phyloP scores from a whole-genome alignment of 2,797 vertebrate species.

The Rhynchotus rufescens region DNA sequence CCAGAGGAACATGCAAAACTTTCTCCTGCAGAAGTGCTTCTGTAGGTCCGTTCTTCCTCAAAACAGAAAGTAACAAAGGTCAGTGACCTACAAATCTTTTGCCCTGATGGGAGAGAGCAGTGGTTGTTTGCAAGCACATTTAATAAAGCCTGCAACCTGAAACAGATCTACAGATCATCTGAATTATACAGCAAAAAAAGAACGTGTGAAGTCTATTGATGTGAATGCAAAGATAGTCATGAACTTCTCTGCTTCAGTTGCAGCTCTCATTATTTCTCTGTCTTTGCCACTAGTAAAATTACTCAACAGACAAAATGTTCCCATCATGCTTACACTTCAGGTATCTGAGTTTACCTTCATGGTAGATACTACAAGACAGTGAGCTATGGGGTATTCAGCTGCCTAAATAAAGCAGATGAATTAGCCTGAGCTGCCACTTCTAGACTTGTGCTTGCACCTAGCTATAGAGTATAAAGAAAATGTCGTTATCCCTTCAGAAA shows the following conservation, averaged over 20 bases:
- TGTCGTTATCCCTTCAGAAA: background rate
- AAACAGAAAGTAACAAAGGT: background rate
- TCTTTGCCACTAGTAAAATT: background rate
- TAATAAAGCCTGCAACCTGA: background rate
- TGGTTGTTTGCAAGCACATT: fast-evolving
- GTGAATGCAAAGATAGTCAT: background rate
- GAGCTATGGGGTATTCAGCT: background rate
- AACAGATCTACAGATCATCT: background rate
- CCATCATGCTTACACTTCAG: background rate
- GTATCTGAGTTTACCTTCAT: background rate
- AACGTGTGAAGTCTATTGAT: background rate
- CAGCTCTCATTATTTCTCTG: background rate
- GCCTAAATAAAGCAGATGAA: background rate
- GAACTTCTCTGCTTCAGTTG: background rate
- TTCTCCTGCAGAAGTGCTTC: background rate
- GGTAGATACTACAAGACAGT: background rate
- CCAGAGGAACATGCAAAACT: background rate
- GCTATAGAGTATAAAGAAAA: background rate
- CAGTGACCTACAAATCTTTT: background rate
- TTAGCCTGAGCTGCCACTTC: background rate
- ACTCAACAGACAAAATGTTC: background rate
- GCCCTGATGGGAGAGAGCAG: background rate
- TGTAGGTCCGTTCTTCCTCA: background rate
- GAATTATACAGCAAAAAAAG: background rate
- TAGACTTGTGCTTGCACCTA: background rate